Percentiles rank a stretch among this genome's conserved stretches.
phyloP scores from a whole-genome alignment of 2,888 invertebrate species.

The Dilophus febrilis region DNA sequence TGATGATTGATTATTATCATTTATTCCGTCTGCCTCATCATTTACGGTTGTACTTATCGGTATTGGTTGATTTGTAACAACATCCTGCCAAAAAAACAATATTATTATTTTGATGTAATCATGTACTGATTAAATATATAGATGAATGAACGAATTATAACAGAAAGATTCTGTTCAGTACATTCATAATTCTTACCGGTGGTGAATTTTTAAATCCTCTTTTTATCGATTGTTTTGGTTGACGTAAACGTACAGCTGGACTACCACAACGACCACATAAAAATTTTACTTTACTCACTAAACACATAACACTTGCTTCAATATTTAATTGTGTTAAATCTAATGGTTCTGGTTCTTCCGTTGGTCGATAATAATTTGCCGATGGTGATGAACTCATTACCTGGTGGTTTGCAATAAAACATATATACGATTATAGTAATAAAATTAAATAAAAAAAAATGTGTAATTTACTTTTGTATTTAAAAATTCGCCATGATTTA shows the following conservation, averaged over 20 bases:
- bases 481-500: constrained; percentile 26
- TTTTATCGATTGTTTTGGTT: constrained; percentile 26
- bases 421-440: neutral
- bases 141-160: constrained; percentile 1
- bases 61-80: constrained; percentile 17
- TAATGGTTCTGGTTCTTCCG: constrained; percentile 70
- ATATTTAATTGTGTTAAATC: constrained; percentile 73
- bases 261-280: constrained; percentile 57
- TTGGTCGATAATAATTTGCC: constrained; percentile 61
- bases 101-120: too few species aligned
- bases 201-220: constrained; percentile 21
- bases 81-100: constrained; percentile 13
- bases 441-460: neutral
- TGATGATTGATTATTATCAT: neutral
- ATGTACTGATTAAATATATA: neutral
- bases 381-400: constrained; percentile 33
- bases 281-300: constrained; percentile 65
- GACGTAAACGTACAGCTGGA: constrained; percentile 48
- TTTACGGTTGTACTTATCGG: neutral
- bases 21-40: neutral
- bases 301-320: constrained; percentile 73
- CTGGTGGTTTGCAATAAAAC: constrained; percentile 7
- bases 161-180: constrained; percentile 5
- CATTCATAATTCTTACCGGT: constrained; percentile 14
- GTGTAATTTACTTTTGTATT: constrained; percentile 33